Conservation (phyloP, 2,113 vertebrate genomes). For the Scortum barcoo region DNA sequence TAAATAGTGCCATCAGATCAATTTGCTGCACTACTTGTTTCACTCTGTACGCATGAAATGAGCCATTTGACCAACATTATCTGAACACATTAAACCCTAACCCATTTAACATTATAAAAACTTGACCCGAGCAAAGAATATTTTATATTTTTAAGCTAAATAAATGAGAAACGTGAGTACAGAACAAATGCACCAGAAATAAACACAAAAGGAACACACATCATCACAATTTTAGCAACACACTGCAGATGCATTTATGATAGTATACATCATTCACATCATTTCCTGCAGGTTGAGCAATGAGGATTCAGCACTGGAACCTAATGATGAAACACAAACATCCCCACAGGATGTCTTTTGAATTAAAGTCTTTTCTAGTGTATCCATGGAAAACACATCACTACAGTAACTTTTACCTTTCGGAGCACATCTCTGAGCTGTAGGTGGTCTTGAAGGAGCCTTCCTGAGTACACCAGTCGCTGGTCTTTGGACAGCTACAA, state of each 20-base stretch:
- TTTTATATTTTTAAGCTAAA: not conserved
- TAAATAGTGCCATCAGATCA: too few relatives aligned
- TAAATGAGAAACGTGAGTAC: not conserved
- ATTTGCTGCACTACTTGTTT: not conserved
- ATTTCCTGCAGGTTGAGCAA: not conserved
- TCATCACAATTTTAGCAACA: not conserved
- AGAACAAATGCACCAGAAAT: not conserved
- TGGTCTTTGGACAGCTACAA: conserved; percentile 92
- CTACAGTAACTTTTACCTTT: conserved; percentile 85
- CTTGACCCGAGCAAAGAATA: too few relatives aligned
- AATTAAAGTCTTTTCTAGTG: not conserved
- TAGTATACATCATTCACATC: not conserved
- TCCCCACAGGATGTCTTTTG: too few relatives aligned
- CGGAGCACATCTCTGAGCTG: conserved; percentile 94
- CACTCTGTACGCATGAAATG: not conserved
- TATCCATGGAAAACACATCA: not conserved
- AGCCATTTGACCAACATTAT: not conserved
- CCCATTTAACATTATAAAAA: too few relatives aligned
- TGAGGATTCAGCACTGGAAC: too few relatives aligned
- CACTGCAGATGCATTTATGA: not conserved
- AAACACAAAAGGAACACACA: not conserved
- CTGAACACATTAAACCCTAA: too few relatives aligned
- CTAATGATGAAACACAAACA: too few relatives aligned
- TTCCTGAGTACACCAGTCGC: conserved; percentile 94
- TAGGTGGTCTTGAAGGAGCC: conserved; percentile 94